Conservation (phyloP, 2,888 invertebrate genomes). For the Lasioglossum leucozonium region DNA sequence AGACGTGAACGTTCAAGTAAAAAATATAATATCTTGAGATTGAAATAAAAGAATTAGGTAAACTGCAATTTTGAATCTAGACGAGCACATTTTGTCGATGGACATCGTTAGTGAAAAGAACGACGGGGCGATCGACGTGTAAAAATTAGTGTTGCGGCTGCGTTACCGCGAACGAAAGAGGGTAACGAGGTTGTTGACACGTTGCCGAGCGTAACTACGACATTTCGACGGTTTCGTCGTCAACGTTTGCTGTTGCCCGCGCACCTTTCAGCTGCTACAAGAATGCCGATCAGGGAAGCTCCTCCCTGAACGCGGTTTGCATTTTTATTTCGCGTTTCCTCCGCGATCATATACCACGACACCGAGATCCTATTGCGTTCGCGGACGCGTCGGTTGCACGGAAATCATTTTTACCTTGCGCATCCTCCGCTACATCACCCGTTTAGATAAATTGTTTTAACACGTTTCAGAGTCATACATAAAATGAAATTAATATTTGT, state of each 20-base stretch:
- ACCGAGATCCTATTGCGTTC: conserved; percentile 3
- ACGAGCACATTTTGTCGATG: too few relatives aligned
- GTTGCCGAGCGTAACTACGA: conserved; percentile 12
- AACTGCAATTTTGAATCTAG: too few relatives aligned
- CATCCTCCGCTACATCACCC: not conserved
- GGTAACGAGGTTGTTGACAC: conserved; percentile 73
- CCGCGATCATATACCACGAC: conserved; percentile 38
- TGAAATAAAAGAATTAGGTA: too few relatives aligned
- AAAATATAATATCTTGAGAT: too few relatives aligned
- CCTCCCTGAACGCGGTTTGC: conserved; percentile 60
- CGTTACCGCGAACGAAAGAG: conserved; percentile 40
- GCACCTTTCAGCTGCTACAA: not conserved
- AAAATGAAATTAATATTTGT: too few relatives aligned
- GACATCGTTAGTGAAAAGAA: not conserved
- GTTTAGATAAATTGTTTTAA: too few relatives aligned
- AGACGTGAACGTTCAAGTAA: too few relatives aligned
- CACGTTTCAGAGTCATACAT: too few relatives aligned
- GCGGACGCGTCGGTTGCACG: not conserved
- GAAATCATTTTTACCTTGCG: not conserved
- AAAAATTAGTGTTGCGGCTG: not conserved
- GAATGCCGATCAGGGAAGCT: conserved; percentile 68
- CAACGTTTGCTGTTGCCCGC: conserved; percentile 26
- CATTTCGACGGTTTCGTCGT: conserved; percentile 50
- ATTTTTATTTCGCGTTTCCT: conserved; percentile 68
- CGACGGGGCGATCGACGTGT: not conserved